Base-by-base conservation (phyloP, 2,113 vertebrate species). In the Notechis scutatus region DNA sequence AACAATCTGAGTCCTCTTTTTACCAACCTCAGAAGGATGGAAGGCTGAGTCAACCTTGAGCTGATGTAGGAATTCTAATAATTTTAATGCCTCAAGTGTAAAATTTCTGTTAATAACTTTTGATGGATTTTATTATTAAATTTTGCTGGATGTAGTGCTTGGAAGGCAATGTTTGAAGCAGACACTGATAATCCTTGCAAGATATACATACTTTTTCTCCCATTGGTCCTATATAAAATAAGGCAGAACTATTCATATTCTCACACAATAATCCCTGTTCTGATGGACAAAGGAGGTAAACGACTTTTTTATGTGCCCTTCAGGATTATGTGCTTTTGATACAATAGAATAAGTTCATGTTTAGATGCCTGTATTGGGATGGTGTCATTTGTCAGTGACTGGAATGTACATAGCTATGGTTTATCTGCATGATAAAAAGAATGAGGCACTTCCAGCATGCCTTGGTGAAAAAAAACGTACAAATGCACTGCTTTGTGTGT, bases 371-470 rank as follows among this genome's bases (percentile, higher is more conserved):
- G 88, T 14, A 5, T 6, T 42, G 34, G 34, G n/a, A 39, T 21
- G 61, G 9, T 20, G 39, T 24, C 42, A 26, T 39, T 55, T 86
- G 87, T 18, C 59, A 91, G 24, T 85, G 89, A 0, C 59, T 69
- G 88, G 85, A 52, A 88, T 85, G 50, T 85, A 57, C 39, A 1
- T 21, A 6, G 5, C 1, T 20, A 90, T 91, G 92, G 1, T 12
- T 90, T 89, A 47, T 0, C 24, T 97, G 97, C 54, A 90, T 96
- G 96, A 52, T 92, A 81, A 54, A 93, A 93, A 92, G 86, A 95
- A 14, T 54, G 87, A 74, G 93, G 93, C 50, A 1, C 93, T 59
- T 93, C 59, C 92, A 90, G 96, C 97, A 97, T 97, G 96, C 93
- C 59, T 94, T 94, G 94, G 81, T 94, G 94, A 92, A 93, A 94